These are phyloP conservation scores for Scopus umbretta DNA, from an alignment of 2,113 vertebrate genomes.

Conservation along the genomic window DNA sequence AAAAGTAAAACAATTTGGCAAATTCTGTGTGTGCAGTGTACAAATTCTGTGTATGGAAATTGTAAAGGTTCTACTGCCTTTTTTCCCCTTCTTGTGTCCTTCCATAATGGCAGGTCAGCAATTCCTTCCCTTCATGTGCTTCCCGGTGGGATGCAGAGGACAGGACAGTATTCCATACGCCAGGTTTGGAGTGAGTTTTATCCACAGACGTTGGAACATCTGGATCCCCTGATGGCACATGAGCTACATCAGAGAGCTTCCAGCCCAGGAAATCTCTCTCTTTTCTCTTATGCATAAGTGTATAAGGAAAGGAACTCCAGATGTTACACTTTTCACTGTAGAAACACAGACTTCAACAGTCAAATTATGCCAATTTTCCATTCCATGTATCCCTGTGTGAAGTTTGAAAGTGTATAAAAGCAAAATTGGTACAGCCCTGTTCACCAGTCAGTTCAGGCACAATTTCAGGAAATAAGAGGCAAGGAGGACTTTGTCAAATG, in stretches of 20 bases:
- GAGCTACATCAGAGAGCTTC: neutral
- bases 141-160: neutral
- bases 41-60: neutral
- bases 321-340: neutral
- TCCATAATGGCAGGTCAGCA: neutral
- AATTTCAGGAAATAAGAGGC: neutral
- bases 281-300: neutral
- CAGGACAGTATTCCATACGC: neutral
- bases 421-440: neutral
- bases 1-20: neutral
- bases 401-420: neutral
- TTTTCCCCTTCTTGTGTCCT: rapidly evolving
- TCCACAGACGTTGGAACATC: neutral
- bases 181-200: neutral
- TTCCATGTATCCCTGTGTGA: neutral
- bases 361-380: neutral
- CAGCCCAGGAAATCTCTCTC: neutral
- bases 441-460: neutral
- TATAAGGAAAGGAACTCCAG: neutral
- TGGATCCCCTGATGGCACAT: neutral
- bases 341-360: neutral
- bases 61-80: neutral
- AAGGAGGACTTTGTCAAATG: neutral
- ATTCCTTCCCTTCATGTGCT: neutral
- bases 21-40: rapidly evolving